Base-by-base conservation (phyloP, 2,888 invertebrate species). In the Apamea crenata region DNA sequence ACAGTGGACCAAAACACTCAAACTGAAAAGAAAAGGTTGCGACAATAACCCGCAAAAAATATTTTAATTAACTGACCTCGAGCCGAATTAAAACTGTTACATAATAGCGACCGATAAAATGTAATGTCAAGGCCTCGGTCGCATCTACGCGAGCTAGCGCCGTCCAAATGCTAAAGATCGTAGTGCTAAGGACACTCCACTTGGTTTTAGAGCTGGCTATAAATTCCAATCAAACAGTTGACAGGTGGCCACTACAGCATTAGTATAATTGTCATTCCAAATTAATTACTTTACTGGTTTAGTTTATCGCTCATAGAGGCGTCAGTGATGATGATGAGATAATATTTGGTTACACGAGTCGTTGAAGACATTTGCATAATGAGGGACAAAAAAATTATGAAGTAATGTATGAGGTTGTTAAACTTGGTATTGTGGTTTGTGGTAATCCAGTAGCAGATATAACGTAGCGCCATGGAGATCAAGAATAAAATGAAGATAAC, bases 151-250 rank as follows among this genome's bases (percentile, higher is more conserved):
- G 21, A 47, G 56, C 75, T 71, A 61, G 74, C 50, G 40, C 69
- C 50, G 61, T 77, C 69, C 67, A 75, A 69, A 76, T 77, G 72
- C 21, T 74, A 65, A 59, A 92, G 92, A 90, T 74, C 71, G 65
- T 78, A 80, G 82, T 88, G 88, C 87, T 90, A 91, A 94, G 93
- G 93, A 90, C 93, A 86, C 82, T 86, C 85, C 91, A 93, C 87
- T 93, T 92, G 89, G 82, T 83, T 90, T 90, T 86, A 90, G 77
- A 73, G 82, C 85, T 72, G 36, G 87, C 91, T 81, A 94, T 94
- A 94, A 94, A 94, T 94, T 88, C 86, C 79, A 93, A 93, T 94
- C 84, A 91, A 88, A 74, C 78, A 63, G 82, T 86, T 91, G 88
- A 90, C 87, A 87, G 71, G 81, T 85, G 72, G 44, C 81, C 47